These are phyloP conservation scores for Seriola dumerili DNA, from an alignment of 2,113 vertebrate species.

Conservation along the genomic window DNA sequence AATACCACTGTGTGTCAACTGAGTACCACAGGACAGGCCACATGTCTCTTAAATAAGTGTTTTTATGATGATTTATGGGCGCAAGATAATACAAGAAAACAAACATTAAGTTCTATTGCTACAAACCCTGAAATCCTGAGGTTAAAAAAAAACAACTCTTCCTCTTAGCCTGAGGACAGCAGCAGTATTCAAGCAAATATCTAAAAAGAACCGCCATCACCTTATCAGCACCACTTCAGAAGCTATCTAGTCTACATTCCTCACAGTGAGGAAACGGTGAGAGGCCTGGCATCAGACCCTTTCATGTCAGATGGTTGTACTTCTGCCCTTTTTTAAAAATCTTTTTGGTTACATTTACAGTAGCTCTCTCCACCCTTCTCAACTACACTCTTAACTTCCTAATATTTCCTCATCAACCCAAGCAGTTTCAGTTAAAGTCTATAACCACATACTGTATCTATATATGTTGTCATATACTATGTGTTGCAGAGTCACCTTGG, in stretches of 20 bases:
- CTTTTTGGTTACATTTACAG: not conserved
- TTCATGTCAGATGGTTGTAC: not conserved
- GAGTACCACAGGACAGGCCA: not conserved
- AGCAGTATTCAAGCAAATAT: not conserved
- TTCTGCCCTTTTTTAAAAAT: not conserved
- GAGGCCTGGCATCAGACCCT: not conserved
- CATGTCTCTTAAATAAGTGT: not conserved
- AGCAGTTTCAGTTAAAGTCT: not conserved
- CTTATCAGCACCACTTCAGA: constrained; percentile 52
- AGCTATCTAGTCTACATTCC: constrained; percentile 51
- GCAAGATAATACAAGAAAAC: not conserved
- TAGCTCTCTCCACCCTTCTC: not conserved
- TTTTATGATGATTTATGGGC: not conserved
- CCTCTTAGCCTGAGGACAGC: not conserved
- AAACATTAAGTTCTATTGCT: not conserved
- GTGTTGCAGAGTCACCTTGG: not conserved
- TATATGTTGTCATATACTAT: too few species aligned
- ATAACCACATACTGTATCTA: not conserved
- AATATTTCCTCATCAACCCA: not conserved
- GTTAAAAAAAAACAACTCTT: not conserved
- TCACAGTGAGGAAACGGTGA: constrained; percentile 22
- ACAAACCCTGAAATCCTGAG: not conserved
- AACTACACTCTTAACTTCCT: not conserved
- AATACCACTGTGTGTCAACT: not conserved
- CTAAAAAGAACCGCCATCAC: not conserved